Percentiles rank a stretch among this genome's conserved stretches.
Conservation (phyloP, 1,140 invertebrate species). For the Drosophila sechellia region DNA sequence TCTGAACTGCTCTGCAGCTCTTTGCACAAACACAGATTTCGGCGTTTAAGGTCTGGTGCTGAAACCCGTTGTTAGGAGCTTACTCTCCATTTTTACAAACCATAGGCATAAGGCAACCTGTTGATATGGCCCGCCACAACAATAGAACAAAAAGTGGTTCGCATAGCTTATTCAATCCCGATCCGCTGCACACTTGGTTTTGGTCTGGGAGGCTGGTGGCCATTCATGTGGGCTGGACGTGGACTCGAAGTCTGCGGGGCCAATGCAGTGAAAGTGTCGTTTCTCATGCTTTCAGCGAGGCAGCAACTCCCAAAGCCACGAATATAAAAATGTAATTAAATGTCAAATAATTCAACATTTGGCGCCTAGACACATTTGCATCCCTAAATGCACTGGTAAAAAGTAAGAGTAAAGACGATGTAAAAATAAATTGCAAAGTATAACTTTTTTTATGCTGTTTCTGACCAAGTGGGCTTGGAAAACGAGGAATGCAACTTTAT, state of each 20-base stretch:
- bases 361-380: constrained; percentile 45
- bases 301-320: constrained; percentile 14
- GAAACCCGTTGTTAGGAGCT: constrained; percentile 70
- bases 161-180: constrained; percentile 22
- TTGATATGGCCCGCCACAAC: constrained; percentile 49
- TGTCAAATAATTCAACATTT: constrained; percentile 78
- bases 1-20: constrained; percentile 10
- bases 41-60: constrained; percentile 50
- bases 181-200: constrained; percentile 38
- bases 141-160: constrained; percentile 70
- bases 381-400: constrained; percentile 44
- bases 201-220: constrained; percentile 4
- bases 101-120: constrained; percentile 56
- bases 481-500: too few relatives aligned
- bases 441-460: too few relatives aligned
- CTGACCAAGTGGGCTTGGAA: too few relatives aligned
- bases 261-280: constrained; percentile 78
- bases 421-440: not conserved
- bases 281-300: constrained; percentile 64
- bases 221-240: constrained; percentile 7
- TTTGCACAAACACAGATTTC: constrained; percentile 49
- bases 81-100: constrained; percentile 56
- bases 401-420: not conserved
- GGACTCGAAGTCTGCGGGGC: constrained; percentile 23
- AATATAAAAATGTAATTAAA: constrained; percentile 71